Base-by-base conservation (phyloP, 2,888 invertebrate genomes). In the Marronus borbonicus region DNA sequence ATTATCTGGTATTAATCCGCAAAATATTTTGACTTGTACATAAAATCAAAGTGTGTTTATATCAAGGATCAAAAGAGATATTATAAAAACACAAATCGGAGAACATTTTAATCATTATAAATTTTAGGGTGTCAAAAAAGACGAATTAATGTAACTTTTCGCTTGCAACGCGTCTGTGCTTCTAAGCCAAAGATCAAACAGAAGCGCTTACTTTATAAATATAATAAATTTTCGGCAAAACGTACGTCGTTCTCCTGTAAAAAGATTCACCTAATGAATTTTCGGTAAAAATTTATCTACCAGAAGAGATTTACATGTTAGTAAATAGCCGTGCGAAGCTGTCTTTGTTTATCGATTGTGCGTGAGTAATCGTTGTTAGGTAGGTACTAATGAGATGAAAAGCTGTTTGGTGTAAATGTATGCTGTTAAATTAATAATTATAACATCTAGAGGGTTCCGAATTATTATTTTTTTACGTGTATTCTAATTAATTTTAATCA, bases 81-180 rank as follows among this genome's bases (percentile, higher is more conserved):
- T 74, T 74, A 62, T 20, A 68, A 52, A 68, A 68, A 68, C 28
- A 68, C 68, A 68, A 74, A 74, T 74, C 44, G 39, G 58, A 36
- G 60, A 60, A 60, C 60, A 74, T 60, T 74, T 74, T 60, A 74
- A 60, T 74, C 72, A 74, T 39, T 60, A 74, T 74, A 74, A 60
- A 74, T 74, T 74, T 44, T 60, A 24, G 55, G 60, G 60, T 74
- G 72, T 74, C 72, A 74, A 74, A 74, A 70, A 70, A 74, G 60
- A 74, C 72, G 72, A 74, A 74, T 74, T 74, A 60, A 68, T 68
- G 49, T 68, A 62, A 62, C 28, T 62, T 62, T 62, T 62, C 28
- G 62, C 62, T 62, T 31, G 55, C 20, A 55, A 14, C 28, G 62
- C 62, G 62, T 31, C 31, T 62, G 31, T 31, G 50, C 68, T 24